Evolutionary conservation across 2,797 vertebrate species (phyloP).

Genomic region (Notolepis coatsorum): DNA sequence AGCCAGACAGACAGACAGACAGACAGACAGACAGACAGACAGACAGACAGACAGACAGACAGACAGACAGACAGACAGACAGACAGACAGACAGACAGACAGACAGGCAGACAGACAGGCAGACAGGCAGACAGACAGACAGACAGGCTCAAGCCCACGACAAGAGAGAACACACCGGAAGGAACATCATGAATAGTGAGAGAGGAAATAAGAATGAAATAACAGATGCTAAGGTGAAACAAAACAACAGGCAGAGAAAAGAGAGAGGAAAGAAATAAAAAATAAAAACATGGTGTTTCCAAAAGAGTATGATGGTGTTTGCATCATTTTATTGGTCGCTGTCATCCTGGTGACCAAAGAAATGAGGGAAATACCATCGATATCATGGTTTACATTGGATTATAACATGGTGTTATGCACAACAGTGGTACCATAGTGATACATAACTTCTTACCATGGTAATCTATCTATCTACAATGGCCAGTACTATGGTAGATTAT

Average conservation of each 20-base stretch:
- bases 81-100: slow-evolving; percentile 2
- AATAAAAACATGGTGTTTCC: too few species aligned
- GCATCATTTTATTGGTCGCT: too few species aligned
- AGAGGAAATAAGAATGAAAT: not conserved
- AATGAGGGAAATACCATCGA: too few species aligned
- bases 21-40: slow-evolving; percentile 1
- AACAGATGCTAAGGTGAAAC: not conserved
- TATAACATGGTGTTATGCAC: too few species aligned
- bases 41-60: not conserved
- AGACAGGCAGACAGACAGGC: slow-evolving; percentile 5
- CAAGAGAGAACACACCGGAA: slow-evolving; percentile 21
- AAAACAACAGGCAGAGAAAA: too few species aligned
- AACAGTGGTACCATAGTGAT: too few species aligned
- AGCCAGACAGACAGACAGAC: slow-evolving; percentile 22
- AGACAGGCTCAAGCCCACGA: slow-evolving; percentile 10
- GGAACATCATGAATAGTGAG: slow-evolving; percentile 10
- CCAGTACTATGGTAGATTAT: too few species aligned
- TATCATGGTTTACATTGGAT: too few species aligned
- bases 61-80: slow-evolving; percentile 12
- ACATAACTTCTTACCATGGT: too few species aligned
- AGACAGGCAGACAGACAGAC: slow-evolving; percentile 18
- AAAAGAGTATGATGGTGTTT: too few species aligned
- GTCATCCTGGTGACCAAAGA: too few species aligned
- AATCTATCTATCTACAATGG: too few species aligned
- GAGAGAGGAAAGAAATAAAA: not conserved